Evolutionary conservation across 1,140 invertebrate genomes (phyloP), one percentile per base, ranked within the genome.

Genomic region (Caenorhabditis remanei): DNA sequence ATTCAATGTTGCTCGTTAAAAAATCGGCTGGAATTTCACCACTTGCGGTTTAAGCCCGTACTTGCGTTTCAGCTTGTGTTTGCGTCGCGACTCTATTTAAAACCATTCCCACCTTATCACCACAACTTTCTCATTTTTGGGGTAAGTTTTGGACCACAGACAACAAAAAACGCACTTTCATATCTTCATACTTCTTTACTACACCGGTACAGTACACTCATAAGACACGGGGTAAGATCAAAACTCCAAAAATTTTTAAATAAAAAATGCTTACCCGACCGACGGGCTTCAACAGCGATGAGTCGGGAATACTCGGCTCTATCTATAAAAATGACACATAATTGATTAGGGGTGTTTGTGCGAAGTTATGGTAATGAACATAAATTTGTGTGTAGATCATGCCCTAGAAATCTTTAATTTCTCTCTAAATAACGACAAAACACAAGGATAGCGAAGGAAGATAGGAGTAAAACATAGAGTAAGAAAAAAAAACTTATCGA

Each of bases 211-310:
- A 71, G 40, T 71, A 43, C 61, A 65, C 14, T 5, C 9, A 43
- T 0, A 43, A 71, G 46, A 19, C 5, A 19, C 16, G 14, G 61
- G 24, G 32, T 40, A 40, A 65, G 32, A 65, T 8, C n/a, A n/a
- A n/a, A n/a, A n/a, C n/a, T n/a, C n/a, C n/a, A n/a, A n/a, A n/a
- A n/a, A n/a, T n/a, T n/a, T n/a, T n/a, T n/a, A n/a, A n/a, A n/a
- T n/a, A 32, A 46, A 79, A 50, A 11, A 19, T 4, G 46, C 71
- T 79, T 79, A 79, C 71, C 46, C 71, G 43, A 21, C 71, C 71
- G 71, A 79, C 71, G 71, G 71, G 71, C 71, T 79, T 79, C 71
- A 79, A 79, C 71, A 79, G 46, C 46, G 71, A 79, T 24, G 71
- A 79, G 43, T 79, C 71, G 71, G 46, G 71, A 79, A 79, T 50